Conservation (phyloP, 2,888 invertebrate species). For the Hecatera dysodea region DNA sequence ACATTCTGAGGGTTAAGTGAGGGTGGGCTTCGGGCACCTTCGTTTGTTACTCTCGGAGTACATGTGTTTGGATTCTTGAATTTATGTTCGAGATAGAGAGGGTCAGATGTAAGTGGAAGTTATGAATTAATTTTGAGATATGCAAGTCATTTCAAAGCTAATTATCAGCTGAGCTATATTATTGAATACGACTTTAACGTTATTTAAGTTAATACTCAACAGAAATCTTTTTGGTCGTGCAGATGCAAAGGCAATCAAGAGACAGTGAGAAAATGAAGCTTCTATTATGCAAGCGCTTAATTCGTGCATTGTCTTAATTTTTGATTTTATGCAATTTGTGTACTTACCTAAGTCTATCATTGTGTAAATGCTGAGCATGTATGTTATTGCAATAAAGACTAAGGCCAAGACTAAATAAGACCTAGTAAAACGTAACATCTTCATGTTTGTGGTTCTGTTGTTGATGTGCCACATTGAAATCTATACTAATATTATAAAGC, state of each 20-base stretch:
- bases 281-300: background rate
- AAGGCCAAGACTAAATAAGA: too few species aligned
- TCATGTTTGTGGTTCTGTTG: too few species aligned
- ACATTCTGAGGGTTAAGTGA: constrained; percentile 73
- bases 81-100: constrained; percentile 34
- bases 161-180: too few species aligned
- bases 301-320: background rate
- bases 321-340: background rate
- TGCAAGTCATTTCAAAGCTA: background rate
- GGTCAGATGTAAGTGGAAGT: background rate
- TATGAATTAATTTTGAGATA: constrained; percentile 12
- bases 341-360: background rate
- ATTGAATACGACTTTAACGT: background rate
- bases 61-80: constrained; percentile 56
- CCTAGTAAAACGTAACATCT: too few species aligned
- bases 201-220: background rate
- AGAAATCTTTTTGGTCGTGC: background rate
- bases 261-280: background rate
- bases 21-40: constrained; percentile 65
- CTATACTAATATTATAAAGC: too few species aligned
- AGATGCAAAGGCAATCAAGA: background rate
- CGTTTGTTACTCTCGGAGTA: constrained; percentile 63
- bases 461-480: too few species aligned
- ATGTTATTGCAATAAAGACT: too few species aligned
- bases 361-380: too few species aligned